Evolutionary conservation across 2,888 invertebrate species (phyloP), one percentile per base, ranked within the genome.

Genomic region (Agriopis leucophaearia): DNA sequence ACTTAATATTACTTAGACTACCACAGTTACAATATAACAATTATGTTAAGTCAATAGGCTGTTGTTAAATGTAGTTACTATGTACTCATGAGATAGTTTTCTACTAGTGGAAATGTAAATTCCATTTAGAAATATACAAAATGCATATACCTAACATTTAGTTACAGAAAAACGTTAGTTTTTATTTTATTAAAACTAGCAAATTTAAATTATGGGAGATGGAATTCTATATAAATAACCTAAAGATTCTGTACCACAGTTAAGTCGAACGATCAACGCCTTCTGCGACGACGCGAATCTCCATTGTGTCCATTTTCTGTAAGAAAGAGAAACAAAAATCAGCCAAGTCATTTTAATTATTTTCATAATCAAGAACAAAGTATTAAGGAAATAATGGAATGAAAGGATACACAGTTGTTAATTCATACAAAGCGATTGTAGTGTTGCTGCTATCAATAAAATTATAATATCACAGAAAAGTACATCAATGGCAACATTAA

Each of bases 241-340:
- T 63, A 63, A 59, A 56, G 51, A 27, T 50, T 55, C 65, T 62
- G 57, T 62, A 69, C 65, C 67, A 50, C 66, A 60, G 70, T 76
- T 66, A 70, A 65, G 63, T 68, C 60, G 15, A 42, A 50, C 1
- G 40, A 55, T 57, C 54, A 93, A 75, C 93, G 91, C 84, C 94
- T 90, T 77, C 90, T 89, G 76, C 92, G 92, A 73, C 94, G 91
- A 77, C 92, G 91, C 52, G 93, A 90, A 79, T 94, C 94, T 54
- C 94, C 94, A 78, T 94, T 94, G 81, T 88, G 78, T 78, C 93
- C 94, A 74, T 94, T 94, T 84, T 92, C 94, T 94, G 92, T 69
- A 92, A 93, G 71, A 74, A 82, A 84, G 82, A 79, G 83, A 79
- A 72, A 68, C 68, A 66, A 57, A 40, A 50, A 52, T 66, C 68